Conservation (phyloP, 2,888 invertebrate genomes). For the Brenthis daphne region DNA sequence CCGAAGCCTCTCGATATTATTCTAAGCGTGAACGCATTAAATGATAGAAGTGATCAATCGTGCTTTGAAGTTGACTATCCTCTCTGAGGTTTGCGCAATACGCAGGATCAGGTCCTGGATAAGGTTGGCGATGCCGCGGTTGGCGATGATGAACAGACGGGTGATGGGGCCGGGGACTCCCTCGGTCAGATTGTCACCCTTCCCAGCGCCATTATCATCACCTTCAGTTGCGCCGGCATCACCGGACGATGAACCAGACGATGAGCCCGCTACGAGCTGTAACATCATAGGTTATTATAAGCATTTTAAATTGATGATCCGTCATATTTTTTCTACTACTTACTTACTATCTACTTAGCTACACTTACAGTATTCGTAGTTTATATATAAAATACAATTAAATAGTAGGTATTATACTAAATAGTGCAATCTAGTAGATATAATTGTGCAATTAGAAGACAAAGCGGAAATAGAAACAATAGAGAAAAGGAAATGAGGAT, state of each 20-base stretch:
- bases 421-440: conserved; percentile 5
- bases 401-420: not conserved
- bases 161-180: conserved; percentile 94
- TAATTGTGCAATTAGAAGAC: conserved; percentile 15
- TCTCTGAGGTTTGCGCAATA: conserved; percentile 94
- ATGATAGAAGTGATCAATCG: conserved; percentile 94
- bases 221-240: conserved; percentile 74
- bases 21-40: conserved; percentile 79
- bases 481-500: not conserved
- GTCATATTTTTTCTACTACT: not conserved
- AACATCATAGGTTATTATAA: conserved; percentile 42
- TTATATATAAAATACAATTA: not conserved
- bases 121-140: conserved; percentile 92
- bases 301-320: not conserved
- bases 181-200: conserved; percentile 87
- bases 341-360: conserved; percentile 4
- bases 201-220: conserved; percentile 81
- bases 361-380: not conserved
- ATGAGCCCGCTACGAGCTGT: conserved; percentile 89
- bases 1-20: conserved; percentile 51
- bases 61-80: conserved; percentile 96
- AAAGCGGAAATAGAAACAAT: conserved; percentile 21
- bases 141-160: conserved; percentile 92
- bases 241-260: conserved; percentile 79
- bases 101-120: conserved; percentile 94